Base-by-base conservation (phyloP, 2,888 invertebrate genomes). In the Lochmaea crataegi region DNA sequence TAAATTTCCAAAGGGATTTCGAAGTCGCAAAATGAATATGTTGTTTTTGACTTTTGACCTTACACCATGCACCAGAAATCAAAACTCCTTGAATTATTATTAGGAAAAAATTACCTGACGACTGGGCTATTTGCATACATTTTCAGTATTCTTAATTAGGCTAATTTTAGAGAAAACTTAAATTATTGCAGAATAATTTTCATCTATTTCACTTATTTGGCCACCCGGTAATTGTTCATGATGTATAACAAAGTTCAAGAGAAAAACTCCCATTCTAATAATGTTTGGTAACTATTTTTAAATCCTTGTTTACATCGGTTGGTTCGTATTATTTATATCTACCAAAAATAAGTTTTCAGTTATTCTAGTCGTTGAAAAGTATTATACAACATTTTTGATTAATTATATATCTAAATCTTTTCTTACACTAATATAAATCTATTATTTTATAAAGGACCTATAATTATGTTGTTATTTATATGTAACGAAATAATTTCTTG, bases 401-500 rank as follows among this genome's bases (percentile, higher is more conserved):
- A 58, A 58, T 58, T 58, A 14, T 14, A 14, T n/a, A 58, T 14
- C 14, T 5, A 32, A 58, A 58, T 7, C n/a, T 14, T 32, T 58
- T 58, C 11, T 18, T 16, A 18, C 16, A 53, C 16, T 11, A 45
- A 14, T 45, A 14, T 45, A 45, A 45, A 11, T 14, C 12, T 45
- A 18, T 11, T 3, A 3, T 18, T 58, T 58, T 32, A 38, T n/a
- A n/a, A 63, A 42, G 18, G 61, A 63, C 42, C 61, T 18, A 63
- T 63, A 41, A 63, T 63, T 63, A 63, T 63, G 61, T 63, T 38
- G 61, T 63, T 58, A 58, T n/a, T 26, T 58, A 57, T 57, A 12
- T 18, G 18, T 63, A 63, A 41, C 61, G 42, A 63, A 63, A 63
- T 18, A 5, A 32, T n/a, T 5, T 58, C 10, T 61, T 41, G 11